These are phyloP conservation scores for Pantherophis alleghaniensis DNA, from an alignment of 2,797 vertebrate genomes.

Conservation along the genomic window DNA sequence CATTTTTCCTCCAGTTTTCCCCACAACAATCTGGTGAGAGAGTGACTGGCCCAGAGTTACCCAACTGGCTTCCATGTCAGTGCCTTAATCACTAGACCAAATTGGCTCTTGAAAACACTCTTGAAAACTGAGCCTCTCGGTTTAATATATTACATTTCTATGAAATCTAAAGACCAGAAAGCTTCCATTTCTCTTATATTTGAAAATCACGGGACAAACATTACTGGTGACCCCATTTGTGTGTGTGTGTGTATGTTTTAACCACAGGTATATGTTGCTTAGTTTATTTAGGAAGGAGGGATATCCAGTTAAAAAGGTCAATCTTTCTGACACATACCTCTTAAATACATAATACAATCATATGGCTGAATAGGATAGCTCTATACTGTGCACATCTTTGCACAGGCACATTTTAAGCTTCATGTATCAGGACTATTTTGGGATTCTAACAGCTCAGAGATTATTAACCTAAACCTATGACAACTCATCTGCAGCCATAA, in stretches of 20 bases:
- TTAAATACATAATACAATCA: background rate
- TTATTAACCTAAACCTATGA: conserved; percentile 66
- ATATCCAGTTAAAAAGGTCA: conserved; percentile 17
- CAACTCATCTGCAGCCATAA: conserved; percentile 64
- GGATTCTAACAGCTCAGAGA: conserved; percentile 53
- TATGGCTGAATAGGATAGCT: conserved; percentile 26
- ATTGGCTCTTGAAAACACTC: background rate
- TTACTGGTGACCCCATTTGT: background rate
- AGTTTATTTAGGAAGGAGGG: conserved; percentile 30
- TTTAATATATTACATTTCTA: background rate
- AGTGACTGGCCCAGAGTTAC: background rate
- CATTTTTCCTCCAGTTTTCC: background rate
- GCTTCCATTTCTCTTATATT: background rate
- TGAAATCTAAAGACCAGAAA: background rate
- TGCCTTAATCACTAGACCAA: background rate
- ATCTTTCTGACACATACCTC: conserved; percentile 35
- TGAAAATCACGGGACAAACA: conserved; percentile 2
- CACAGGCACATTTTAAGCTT: conserved; percentile 24
- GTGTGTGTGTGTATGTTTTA: background rate
- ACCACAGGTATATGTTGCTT: accelerated
- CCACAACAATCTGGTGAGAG: background rate
- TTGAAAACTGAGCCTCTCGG: background rate
- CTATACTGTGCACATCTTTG: conserved; percentile 35
- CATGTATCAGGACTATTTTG: conserved; percentile 42
- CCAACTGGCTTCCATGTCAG: background rate